Evolutionary conservation across 2,888 invertebrate species (phyloP).

Genomic region (Euspilapteryx auroguttella): DNA sequence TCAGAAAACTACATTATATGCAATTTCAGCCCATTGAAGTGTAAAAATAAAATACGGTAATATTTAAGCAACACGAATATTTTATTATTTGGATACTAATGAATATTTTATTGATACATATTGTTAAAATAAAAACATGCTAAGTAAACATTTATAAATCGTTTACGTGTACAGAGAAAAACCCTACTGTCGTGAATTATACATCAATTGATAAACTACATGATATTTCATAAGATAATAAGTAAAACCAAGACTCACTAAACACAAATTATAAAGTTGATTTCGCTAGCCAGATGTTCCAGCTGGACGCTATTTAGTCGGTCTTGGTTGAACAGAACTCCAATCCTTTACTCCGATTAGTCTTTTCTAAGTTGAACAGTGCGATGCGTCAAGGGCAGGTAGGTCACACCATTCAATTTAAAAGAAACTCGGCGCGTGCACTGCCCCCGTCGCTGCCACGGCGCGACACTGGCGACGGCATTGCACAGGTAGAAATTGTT

Average conservation of each 20-base stretch:
- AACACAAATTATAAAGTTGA: constrained; percentile 40
- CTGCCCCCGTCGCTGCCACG: constrained; percentile 35
- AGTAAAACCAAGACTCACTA: constrained; percentile 63
- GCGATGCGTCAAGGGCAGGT: constrained; percentile 20
- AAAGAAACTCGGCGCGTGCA: constrained; percentile 55
- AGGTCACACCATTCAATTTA: constrained; percentile 55
- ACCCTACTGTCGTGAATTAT: too few relatives aligned
- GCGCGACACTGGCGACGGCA: constrained; percentile 31
- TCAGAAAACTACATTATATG: too few relatives aligned
- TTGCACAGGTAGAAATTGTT: constrained; percentile 56
- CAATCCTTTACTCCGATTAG: constrained; percentile 55
- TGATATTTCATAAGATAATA: constrained; percentile 11
- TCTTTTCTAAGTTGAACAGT: constrained; percentile 61
- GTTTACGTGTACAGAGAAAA: too few relatives aligned
- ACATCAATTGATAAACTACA: too few relatives aligned
- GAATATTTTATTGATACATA: not conserved
- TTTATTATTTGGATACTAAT: constrained; percentile 3
- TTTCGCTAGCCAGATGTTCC: constrained; percentile 25
- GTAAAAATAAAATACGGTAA: constrained; percentile 5
- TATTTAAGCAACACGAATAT: constrained; percentile 42
- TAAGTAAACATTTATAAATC: too few relatives aligned
- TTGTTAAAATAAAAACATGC: not conserved
- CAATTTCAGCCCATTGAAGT: too few relatives aligned
- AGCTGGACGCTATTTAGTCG: constrained; percentile 49
- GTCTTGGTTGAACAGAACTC: constrained; percentile 63